Evolutionary conservation across 2,113 vertebrate species (phyloP).

Genomic region (Carassius carassius): DNA sequence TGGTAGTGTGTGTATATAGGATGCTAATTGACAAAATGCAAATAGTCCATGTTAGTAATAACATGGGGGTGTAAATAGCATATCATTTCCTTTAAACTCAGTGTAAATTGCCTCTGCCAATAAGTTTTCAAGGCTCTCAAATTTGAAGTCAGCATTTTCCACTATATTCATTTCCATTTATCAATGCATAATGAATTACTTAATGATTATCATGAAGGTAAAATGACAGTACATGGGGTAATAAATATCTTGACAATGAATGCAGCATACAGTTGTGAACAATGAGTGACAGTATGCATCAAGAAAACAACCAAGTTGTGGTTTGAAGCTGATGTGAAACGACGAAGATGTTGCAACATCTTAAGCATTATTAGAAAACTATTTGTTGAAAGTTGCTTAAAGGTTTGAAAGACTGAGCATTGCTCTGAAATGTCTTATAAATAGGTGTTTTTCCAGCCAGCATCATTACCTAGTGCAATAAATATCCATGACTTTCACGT

Average conservation of each 20-base stretch:
- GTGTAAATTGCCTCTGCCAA: background rate
- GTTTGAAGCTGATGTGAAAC: background rate
- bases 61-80: background rate
- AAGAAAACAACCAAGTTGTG: background rate
- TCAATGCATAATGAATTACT: conserved; percentile 41
- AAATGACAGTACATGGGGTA: conserved; percentile 3
- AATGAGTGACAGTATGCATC: conserved; percentile 13
- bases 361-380: background rate
- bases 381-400: background rate
- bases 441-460: background rate
- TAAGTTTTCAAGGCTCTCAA: conserved; percentile 1
- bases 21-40: background rate
- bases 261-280: conserved; percentile 6
- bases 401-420: background rate
- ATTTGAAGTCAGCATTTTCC: conserved; percentile 36
- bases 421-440: conserved; percentile 13
- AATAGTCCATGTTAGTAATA: background rate
- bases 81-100: background rate
- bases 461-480: conserved; percentile 3
- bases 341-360: background rate
- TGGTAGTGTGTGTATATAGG: background rate
- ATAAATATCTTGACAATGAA: conserved; percentile 36
- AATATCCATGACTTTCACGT: background rate
- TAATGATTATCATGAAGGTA: conserved; percentile 37
- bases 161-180: conserved; percentile 1